phyloP scores from a whole-genome alignment of 2,888 invertebrate genomes.

The Chrysopilus asiliformis region DNA sequence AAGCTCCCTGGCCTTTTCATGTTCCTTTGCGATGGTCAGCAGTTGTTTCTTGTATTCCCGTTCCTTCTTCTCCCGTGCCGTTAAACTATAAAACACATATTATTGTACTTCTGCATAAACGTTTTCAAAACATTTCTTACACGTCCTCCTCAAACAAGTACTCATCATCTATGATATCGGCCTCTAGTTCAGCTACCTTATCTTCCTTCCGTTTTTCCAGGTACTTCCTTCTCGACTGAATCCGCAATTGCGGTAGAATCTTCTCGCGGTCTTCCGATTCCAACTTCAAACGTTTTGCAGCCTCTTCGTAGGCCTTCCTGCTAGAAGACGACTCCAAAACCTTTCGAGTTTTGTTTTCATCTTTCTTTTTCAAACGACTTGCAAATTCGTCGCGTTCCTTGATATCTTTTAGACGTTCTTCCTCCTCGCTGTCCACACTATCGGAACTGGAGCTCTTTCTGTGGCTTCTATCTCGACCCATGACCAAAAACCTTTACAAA shows the following conservation, averaged over 20 bases:
- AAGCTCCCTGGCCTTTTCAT: constrained; percentile 85
- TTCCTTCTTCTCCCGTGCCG: constrained; percentile 71
- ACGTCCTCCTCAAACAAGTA: constrained; percentile 80
- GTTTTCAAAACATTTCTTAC: too few species aligned
- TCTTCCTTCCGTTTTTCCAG: constrained; percentile 92
- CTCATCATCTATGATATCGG: constrained; percentile 91
- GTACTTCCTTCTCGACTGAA: constrained; percentile 87
- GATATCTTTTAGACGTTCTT: constrained; percentile 66
- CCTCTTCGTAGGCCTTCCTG: constrained; percentile 67
- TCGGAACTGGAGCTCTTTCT: constrained; percentile 25
- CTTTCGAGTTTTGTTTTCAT: constrained; percentile 78
- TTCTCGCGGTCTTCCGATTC: constrained; percentile 77
- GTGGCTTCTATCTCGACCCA: constrained; percentile 19
- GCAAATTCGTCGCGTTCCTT: constrained; percentile 92
- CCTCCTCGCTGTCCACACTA: constrained; percentile 59
- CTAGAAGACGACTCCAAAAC: constrained; percentile 50
- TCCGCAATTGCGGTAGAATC: constrained; percentile 72
- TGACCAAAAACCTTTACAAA: too few species aligned
- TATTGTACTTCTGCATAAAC: constrained; percentile 1
- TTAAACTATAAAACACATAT: constrained; percentile 48
- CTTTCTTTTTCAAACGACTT: constrained; percentile 70
- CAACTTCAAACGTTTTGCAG: constrained; percentile 76
- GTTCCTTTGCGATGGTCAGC: constrained; percentile 82
- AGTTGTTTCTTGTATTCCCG: constrained; percentile 83
- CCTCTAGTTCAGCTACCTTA: constrained; percentile 89